phyloP scores from a whole-genome alignment of 2,797 vertebrate species.

The Anguilla marmorata region DNA sequence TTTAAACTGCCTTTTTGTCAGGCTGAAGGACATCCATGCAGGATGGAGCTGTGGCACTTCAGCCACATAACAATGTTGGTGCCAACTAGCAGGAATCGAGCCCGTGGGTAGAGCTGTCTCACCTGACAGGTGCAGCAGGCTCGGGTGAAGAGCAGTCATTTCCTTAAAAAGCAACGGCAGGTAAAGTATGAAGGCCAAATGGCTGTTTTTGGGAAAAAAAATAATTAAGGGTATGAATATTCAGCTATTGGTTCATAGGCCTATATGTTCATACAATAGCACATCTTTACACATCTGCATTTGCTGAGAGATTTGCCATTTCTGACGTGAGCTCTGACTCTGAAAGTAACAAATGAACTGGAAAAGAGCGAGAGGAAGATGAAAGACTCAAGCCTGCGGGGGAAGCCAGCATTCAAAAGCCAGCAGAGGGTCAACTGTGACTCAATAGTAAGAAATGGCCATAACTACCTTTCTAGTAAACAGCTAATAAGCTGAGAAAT shows the following conservation, averaged over 20 bases:
- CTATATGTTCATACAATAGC: neutral
- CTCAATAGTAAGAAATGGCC: neutral
- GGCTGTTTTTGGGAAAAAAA: neutral
- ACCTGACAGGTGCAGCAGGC: neutral
- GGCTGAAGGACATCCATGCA: neutral
- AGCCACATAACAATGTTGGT: neutral
- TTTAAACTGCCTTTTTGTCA: neutral
- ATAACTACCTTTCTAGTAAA: neutral
- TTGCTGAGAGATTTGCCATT: neutral
- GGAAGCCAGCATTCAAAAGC: neutral
- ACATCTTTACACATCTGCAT: neutral
- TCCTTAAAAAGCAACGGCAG: neutral
- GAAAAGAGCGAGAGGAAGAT: neutral
- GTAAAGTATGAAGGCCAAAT: neutral
- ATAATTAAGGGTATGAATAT: neutral
- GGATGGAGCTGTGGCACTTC: neutral
- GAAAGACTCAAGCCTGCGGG: neutral
- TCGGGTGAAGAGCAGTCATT: neutral
- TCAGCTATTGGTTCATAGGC: neutral
- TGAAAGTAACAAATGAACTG: neutral
- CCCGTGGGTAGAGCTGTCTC: neutral
- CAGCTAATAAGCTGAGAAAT: neutral
- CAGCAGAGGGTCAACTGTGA: neutral
- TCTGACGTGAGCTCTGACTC: neutral
- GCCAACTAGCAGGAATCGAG: neutral